Evolutionary conservation across 2,888 invertebrate species (phyloP), one percentile per base, ranked within the genome.

Genomic region (Arge pagana): DNA sequence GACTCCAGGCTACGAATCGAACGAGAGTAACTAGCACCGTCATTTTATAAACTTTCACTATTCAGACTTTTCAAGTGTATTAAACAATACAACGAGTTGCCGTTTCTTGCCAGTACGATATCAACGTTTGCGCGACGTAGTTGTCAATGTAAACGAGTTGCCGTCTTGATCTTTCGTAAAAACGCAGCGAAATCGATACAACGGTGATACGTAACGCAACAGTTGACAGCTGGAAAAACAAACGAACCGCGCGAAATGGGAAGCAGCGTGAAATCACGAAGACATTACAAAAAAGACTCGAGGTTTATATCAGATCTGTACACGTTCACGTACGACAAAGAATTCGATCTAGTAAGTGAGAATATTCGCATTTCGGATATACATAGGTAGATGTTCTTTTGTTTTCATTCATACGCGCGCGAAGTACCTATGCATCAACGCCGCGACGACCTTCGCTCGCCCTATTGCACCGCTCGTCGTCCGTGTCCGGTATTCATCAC

Each of bases 271-370:
- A 81, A 81, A 78, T 80, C 76, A 57, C 80, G 85, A 76, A 83
- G 90, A 67, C 90, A 91, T 78, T 92, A 92, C 74, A 92, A 92
- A 79, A 91, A 92, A 78, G 92, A 92, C 72, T 89, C 90, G 37
- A 80, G 89, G 63, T 92, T 90, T 78, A 83, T 92, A 55, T 80
- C 87, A 69, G 91, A 92, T 80, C 82, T 93, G 57, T 92, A 92
- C 71, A 92, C 91, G 42, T 83, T 93, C 65, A 91, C 91, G 43
- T 92, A 91, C 72, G 89, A 89, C 74, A 86, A 89, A 67, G 90
- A 91, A 54, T 68, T 70, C 49, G 73, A 72, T 59, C 57, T 68
- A 53, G 74, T 73, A 66, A 73, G 73, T 66, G 6, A 7, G 52
- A 43, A 36, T 4, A 6, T 37, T 53, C 19, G 28, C 31, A 49